Conservation (phyloP, 1,140 invertebrate genomes). For the Triops cancriformis region DNA sequence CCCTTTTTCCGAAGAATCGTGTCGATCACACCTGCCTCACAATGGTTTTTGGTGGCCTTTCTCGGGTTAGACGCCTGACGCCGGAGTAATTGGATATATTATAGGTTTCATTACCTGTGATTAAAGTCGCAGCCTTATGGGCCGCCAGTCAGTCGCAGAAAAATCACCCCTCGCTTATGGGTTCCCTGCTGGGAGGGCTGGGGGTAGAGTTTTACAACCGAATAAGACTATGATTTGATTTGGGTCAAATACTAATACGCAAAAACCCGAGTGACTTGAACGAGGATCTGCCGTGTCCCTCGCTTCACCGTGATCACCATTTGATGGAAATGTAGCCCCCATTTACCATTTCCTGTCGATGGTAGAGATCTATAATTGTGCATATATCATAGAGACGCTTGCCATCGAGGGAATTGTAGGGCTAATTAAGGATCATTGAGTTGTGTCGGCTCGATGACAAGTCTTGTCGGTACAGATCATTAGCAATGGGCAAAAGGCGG, state of each 20-base stretch:
- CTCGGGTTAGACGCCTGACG: background rate
- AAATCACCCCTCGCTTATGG: background rate
- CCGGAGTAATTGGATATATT: conserved; percentile 1
- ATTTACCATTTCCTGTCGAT: background rate
- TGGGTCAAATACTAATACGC: background rate
- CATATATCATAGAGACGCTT: background rate
- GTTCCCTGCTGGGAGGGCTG: background rate
- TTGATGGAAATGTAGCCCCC: background rate
- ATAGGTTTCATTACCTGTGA: conserved; percentile 14
- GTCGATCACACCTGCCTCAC: conserved; percentile 3
- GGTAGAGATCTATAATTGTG: background rate
- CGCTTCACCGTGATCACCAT: background rate
- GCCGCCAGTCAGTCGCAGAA: background rate
- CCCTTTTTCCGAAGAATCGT: background rate
- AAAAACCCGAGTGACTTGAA: background rate
- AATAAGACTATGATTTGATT: conserved; percentile 11
- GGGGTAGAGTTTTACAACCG: background rate
- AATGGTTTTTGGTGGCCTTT: background rate
- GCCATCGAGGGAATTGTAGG: background rate
- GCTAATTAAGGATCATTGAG: conserved; percentile 1
- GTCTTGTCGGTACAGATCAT: background rate
- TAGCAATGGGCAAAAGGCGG: conserved; percentile 9
- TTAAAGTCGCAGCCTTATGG: conserved; percentile 1
- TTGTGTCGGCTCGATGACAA: background rate
- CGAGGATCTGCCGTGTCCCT: background rate